A percentile compares a stretch with the other conserved stretches of the same genome.
phyloP scores from a whole-genome alignment of 2,113 vertebrate genomes.

The Paratilapia polleni region DNA sequence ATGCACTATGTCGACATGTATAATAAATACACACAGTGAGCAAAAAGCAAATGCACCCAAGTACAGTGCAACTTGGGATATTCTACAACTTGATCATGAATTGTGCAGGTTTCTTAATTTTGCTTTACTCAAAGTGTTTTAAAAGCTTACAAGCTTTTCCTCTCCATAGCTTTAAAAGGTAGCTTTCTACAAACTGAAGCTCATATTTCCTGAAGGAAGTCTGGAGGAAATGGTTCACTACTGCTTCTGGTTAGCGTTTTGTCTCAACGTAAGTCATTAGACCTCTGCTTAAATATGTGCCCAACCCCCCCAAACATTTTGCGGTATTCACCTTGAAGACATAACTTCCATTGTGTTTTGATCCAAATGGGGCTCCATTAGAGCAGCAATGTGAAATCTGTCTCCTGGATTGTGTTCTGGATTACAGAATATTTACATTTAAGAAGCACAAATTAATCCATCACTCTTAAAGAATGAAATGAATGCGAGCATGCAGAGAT shows the following conservation, averaged over 20 bases:
- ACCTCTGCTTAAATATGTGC: conserved; percentile 3
- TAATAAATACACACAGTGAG: background rate
- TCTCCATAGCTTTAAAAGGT: conserved; percentile 10
- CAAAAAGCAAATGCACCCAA: background rate
- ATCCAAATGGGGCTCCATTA: background rate
- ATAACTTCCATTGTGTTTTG: background rate
- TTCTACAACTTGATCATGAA: conserved; percentile 8
- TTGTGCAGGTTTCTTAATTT: conserved; percentile 10
- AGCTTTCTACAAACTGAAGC: conserved; percentile 25
- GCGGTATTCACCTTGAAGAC: background rate
- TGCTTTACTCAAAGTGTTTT: background rate
- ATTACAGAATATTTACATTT: background rate
- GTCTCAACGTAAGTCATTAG: conserved; percentile 48
- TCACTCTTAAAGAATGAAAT: background rate
- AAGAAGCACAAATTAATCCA: background rate
- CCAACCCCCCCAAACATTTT: background rate
- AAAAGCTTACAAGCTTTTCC: conserved; percentile 6
- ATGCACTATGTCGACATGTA: background rate
- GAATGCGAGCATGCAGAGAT: background rate
- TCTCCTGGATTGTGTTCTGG: background rate
- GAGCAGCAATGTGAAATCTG: background rate
- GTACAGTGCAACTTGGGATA: background rate
- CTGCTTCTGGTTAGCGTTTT: conserved; percentile 67
- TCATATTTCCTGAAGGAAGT: conserved; percentile 53
- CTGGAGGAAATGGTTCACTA: conserved; percentile 42